Percentiles rank a stretch among this genome's conserved stretches.
Conservation (phyloP, 1,140 invertebrate genomes). For the Mesaphorura yosii region DNA sequence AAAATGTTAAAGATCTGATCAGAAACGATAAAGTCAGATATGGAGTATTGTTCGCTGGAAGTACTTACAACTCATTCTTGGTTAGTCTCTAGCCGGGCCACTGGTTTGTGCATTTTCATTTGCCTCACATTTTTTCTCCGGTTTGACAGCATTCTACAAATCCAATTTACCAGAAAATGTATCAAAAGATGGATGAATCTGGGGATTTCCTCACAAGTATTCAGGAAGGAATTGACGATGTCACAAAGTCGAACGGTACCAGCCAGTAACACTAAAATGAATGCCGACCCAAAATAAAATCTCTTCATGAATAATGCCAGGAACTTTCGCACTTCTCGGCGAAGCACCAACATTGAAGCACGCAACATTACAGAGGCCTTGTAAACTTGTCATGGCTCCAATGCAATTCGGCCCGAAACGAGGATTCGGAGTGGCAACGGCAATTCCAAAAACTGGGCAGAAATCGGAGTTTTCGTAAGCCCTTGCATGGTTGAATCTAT, state of each 20-base stretch:
- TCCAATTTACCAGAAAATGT: neutral
- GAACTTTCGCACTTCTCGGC: neutral
- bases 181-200: neutral
- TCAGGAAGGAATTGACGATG: neutral
- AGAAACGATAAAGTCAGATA: neutral
- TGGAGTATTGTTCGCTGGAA: neutral
- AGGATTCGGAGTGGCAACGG: neutral
- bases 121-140: neutral
- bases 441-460: neutral
- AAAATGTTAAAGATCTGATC: neutral
- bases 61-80: neutral
- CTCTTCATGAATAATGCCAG: neutral
- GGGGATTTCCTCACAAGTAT: neutral
- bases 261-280: neutral
- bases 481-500: too few relatives aligned
- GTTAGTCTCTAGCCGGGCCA: neutral
- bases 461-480: too few relatives aligned
- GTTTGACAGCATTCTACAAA: neutral
- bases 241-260: neutral
- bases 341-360: neutral
- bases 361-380: neutral
- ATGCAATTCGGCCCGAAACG: neutral
- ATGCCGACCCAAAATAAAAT: neutral
- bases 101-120: neutral
- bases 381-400: neutral